Conservation (phyloP, 2,113 vertebrate species). For the Anser cygnoides region DNA sequence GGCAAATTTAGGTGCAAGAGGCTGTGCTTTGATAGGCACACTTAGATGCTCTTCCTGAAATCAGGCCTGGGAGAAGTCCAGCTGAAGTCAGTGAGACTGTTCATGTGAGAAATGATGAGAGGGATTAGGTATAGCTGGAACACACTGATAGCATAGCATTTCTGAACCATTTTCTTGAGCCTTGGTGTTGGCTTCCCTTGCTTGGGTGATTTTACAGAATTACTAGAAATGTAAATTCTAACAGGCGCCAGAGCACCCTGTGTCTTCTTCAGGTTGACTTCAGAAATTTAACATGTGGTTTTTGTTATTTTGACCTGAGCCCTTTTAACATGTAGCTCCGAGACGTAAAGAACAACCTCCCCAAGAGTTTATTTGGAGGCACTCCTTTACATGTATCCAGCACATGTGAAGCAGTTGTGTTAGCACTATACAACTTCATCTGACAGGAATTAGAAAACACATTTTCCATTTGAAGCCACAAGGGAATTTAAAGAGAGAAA, state of each 20-base stretch:
- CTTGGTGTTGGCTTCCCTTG: neutral
- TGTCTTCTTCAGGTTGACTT: neutral
- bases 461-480: slow-evolving; percentile 16
- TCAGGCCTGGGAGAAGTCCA: neutral
- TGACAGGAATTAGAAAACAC: slow-evolving; percentile 20
- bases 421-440: neutral
- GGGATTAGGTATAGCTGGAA: slow-evolving; percentile 24
- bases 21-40: neutral
- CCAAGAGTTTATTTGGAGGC: neutral
- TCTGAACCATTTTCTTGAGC: neutral
- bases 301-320: neutral
- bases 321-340: accelerated
- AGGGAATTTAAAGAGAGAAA: neutral
- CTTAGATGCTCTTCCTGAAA: neutral
- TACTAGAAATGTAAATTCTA: neutral
- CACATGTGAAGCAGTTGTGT: neutral
- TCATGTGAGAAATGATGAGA: slow-evolving; percentile 14
- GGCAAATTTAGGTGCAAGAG: neutral
- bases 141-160: neutral
- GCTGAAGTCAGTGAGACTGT: neutral
- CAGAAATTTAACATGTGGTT: neutral
- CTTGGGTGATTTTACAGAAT: neutral
- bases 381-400: neutral
- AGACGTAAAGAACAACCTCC: neutral
- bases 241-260: neutral